Percentiles rank a stretch among this genome's conserved stretches.
Conservation (phyloP, 2,113 vertebrate genomes). For the Peromyscus leucopus region DNA sequence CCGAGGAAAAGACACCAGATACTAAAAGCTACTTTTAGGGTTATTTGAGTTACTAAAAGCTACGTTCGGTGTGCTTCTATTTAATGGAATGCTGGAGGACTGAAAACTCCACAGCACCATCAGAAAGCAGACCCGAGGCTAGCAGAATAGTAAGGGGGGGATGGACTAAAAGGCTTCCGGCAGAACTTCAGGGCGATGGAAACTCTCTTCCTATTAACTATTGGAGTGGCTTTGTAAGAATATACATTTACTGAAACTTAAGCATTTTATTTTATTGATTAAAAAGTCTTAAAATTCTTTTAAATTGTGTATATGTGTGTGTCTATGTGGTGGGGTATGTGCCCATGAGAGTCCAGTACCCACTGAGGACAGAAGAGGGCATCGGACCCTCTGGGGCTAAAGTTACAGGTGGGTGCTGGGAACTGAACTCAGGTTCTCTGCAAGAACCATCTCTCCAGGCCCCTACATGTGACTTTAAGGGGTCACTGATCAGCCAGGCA, state of each 20-base stretch:
- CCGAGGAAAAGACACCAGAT: constrained; percentile 6
- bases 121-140: constrained; percentile 19
- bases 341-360: background rate
- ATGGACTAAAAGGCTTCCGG: background rate
- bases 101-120: background rate
- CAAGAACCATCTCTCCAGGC: background rate
- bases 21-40: too few relatives aligned
- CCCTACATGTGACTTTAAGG: background rate
- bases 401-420: background rate
- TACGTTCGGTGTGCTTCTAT: background rate
- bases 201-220: background rate
- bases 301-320: background rate
- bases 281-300: background rate
- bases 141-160: background rate
- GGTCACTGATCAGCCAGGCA: background rate
- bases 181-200: background rate
- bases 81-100: constrained; percentile 8
- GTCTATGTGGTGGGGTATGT: background rate
- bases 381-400: background rate
- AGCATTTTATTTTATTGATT: background rate
- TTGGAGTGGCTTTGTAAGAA: background rate
- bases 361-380: background rate
- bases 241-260: background rate
- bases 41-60: background rate
- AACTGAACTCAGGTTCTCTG: background rate